Conservation (phyloP, 1,140 invertebrate genomes). For the Pteromalus puparum region DNA sequence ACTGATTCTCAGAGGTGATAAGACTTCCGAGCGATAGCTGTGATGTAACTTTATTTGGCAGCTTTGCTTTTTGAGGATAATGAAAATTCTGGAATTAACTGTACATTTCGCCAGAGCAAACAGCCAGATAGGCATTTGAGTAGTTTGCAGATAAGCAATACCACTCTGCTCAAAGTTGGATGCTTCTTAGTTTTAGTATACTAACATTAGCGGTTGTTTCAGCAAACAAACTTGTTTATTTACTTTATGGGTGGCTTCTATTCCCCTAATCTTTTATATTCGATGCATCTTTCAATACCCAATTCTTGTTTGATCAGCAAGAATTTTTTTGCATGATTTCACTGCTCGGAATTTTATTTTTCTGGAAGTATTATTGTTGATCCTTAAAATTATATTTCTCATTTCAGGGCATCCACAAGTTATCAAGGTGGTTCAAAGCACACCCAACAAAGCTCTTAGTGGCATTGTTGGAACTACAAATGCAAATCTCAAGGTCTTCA, state of each 20-base stretch:
- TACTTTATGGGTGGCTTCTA: neutral
- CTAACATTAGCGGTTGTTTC: neutral
- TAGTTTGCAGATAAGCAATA: no score
- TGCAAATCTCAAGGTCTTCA: constrained; percentile 75
- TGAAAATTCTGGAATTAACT: neutral
- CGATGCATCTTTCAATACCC: no score
- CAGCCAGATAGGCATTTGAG: neutral
- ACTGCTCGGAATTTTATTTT: neutral
- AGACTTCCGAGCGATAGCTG: neutral
- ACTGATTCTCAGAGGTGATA: neutral
- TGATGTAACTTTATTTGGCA: neutral
- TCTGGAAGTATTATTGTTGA: neutral
- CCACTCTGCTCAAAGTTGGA: neutral
- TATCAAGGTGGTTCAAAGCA: constrained; percentile 79
- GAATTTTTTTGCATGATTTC: neutral
- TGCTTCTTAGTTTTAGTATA: neutral
- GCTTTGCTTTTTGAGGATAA: neutral
- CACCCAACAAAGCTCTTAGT: constrained; percentile 72
- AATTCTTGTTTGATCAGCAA: neutral
- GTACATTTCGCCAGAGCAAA: neutral
- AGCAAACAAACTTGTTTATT: neutral
- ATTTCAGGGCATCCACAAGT: constrained; percentile 80
- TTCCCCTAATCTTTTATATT: neutral
- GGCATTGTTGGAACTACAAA: constrained; percentile 73
- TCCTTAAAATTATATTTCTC: constrained; percentile 48